Evolutionary conservation across 2,888 invertebrate species (phyloP), one percentile per base, ranked within the genome.

Genomic region (Aphodius granarius): DNA sequence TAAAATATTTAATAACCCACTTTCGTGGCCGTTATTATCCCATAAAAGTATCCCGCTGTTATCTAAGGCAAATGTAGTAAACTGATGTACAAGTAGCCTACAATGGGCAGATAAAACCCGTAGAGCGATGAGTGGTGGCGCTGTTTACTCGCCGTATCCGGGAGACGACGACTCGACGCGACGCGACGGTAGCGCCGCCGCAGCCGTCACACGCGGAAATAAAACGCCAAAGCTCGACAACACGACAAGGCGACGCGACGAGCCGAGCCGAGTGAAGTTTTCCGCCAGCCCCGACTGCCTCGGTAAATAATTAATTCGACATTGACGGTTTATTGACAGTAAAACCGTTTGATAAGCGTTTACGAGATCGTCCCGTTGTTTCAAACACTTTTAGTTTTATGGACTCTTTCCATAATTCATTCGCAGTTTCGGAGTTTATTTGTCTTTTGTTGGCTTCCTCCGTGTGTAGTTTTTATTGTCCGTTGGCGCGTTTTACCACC

Each of bases 1-100:
- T 86, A 86, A 86, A 84, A 85, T 85, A 84, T 85, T 85, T 86
- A 86, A 85, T 85, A 84, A 82, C 83, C 86, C 86, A 86, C 85
- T 86, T 86, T 83, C 82, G 81, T 80, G 84, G 84, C 83, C 84
- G 85, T 87, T 87, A 86, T 86, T 84, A 84, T 86, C 83, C 84
- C 85, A 85, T 87, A 86, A 87, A 87, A 86, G 85, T 83, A 85
- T 85, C 84, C 82, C 82, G 79, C 78, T 80, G 83, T 85, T 85
- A 85, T 85, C 85, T 85, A 85, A 84, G 83, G 84, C 84, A 84
- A 85, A 85, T 84, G 81, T 78, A 79, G 80, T 79, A 81, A 82
- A 82, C 80, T 81, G 82, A 82, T 82, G 82, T 82, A 82, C 82
- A 83, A 84, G 83, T 82, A 82, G 83, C 83, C 22, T 82, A 81